These are phyloP conservation scores for Ranitomeya imitator DNA, from an alignment of 2,113 vertebrate genomes.

Conservation along the genomic window DNA sequence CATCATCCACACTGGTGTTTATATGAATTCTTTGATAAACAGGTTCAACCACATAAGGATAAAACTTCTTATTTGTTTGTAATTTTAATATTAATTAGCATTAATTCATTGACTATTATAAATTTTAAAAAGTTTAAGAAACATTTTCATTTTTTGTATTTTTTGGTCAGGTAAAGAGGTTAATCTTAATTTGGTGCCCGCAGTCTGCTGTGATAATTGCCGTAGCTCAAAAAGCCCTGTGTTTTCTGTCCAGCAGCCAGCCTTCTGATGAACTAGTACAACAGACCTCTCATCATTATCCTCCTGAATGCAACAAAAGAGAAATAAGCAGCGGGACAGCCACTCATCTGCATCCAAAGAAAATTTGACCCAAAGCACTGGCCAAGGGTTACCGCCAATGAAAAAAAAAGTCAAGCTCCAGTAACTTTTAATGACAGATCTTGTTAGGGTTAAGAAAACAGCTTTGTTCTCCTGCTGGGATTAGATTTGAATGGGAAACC, in stretches of 20 bases:
- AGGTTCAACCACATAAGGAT: not conserved
- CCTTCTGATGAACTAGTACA: conserved; percentile 58
- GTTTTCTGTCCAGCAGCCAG: conserved; percentile 68
- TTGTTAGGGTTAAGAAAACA: conserved; percentile 85
- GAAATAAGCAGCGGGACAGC: conserved; percentile 61
- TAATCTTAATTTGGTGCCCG: conserved; percentile 41
- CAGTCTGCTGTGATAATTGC: conserved; percentile 24
- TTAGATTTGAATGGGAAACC: conserved; percentile 66
- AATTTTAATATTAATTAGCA: not conserved
- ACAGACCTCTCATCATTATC: conserved; percentile 74
- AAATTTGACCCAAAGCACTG: conserved; percentile 71
- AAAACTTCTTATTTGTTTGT: not conserved
- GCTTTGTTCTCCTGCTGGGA: conserved; percentile 70
- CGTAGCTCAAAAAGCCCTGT: conserved; percentile 60
- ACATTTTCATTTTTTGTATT: conserved; percentile 27
- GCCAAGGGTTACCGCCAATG: conserved; percentile 73
- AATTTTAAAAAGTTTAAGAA: not conserved
- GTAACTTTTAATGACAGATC: conserved; percentile 83
- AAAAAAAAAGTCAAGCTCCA: conserved; percentile 79
- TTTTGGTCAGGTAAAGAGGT: conserved; percentile 58
- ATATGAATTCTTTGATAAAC: not conserved
- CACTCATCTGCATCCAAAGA: conserved; percentile 73
- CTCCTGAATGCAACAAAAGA: conserved; percentile 75
- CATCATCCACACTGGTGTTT: not conserved
- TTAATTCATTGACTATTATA: not conserved